Base-by-base conservation (phyloP, 2,888 invertebrate genomes). In the Calameuta idolon region DNA sequence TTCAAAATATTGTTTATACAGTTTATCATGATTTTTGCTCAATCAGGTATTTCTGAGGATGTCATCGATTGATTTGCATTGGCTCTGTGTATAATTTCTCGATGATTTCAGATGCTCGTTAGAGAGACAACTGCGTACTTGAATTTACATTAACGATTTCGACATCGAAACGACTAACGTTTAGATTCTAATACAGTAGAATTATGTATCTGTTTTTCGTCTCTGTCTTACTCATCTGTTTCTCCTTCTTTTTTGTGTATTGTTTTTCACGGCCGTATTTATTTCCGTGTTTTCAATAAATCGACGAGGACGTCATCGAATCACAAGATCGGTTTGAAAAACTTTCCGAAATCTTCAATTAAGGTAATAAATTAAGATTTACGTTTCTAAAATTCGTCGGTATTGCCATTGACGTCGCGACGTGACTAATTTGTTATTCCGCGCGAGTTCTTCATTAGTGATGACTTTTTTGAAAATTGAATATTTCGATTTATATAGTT, bases 1-100 rank as follows among this genome's bases (percentile, higher is more conserved):
- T 11, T 35, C 30, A 55, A 37, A 71, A 35, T 23, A 71, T 23
- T 55, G 23, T 55, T 55, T 23, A 55, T 55, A 5, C 5, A 55
- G 9, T 55, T 55, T 55, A 35, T 11, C 23, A 5, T 31, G 15
- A 34, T 69, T 76, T 69, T 15, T 23, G 11, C 55, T 55, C 23
- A 55, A 55, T 23, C 9, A 55, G 55, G 55, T 23, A 55, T 55
- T 55, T 23, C 23, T 2, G 9, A 55, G 9, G 73, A 33, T 68
- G 76, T 69, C 40, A 76, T 37, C 76, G 73, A 73, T 71, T 23
- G 76, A 76, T 15, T 34, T 55, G 33, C 31, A 73, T 73, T 76
- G 76, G 12, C 34, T 73, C 15, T 73, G 23, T 34, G 23, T 34
- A 73, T 34, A 33, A 34, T 34, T 33, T 34, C 23, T 55, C 55